A percentile compares a stretch with the other conserved stretches of the same genome.
Evolutionary conservation across 64 coral and sea anemone genomes (phyloP).

Genomic region (Catalaphyllia jardinei): DNA sequence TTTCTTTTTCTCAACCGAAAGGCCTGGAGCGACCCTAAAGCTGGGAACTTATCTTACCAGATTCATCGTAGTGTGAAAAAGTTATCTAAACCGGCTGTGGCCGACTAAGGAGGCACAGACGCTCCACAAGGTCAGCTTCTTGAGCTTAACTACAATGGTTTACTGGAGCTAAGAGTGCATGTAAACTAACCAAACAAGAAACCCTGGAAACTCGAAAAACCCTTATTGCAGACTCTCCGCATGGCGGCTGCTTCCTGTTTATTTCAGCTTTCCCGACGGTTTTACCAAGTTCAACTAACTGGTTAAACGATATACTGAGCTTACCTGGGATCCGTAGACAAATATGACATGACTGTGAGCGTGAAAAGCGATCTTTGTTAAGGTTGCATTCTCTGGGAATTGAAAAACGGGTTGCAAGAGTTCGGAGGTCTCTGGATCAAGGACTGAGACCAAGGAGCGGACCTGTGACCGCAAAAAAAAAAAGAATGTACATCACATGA

Average conservation of each 20-base stretch:
- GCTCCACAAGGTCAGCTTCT: not conserved
- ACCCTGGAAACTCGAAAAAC: too few relatives aligned
- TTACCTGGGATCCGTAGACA: constrained; percentile 72
- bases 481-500: not conserved
- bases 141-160: not conserved
- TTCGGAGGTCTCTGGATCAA: not conserved
- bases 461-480: constrained; percentile 9
- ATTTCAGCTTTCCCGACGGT: not conserved
- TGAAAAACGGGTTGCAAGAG: constrained; percentile 22
- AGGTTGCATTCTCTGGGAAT: constrained; percentile 15
- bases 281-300: too few relatives aligned
- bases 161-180: too few relatives aligned
- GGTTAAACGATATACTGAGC: not conserved
- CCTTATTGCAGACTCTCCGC: too few relatives aligned
- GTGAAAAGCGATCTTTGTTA: constrained; percentile 23
- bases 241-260: not conserved
- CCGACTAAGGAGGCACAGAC: too few relatives aligned
- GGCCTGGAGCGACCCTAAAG: too few relatives aligned
- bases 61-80: too few relatives aligned
- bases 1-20: too few relatives aligned
- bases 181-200: too few relatives aligned
- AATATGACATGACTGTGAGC: constrained; percentile 47
- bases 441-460: constrained; percentile 20
- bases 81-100: too few relatives aligned
- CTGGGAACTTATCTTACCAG: too few relatives aligned